A percentile compares a stretch with the other conserved stretches of the same genome.
These are phyloP conservation scores for Nyctereutes procyonoides DNA, from an alignment of 2,113 vertebrate genomes.

Conservation along the genomic window DNA sequence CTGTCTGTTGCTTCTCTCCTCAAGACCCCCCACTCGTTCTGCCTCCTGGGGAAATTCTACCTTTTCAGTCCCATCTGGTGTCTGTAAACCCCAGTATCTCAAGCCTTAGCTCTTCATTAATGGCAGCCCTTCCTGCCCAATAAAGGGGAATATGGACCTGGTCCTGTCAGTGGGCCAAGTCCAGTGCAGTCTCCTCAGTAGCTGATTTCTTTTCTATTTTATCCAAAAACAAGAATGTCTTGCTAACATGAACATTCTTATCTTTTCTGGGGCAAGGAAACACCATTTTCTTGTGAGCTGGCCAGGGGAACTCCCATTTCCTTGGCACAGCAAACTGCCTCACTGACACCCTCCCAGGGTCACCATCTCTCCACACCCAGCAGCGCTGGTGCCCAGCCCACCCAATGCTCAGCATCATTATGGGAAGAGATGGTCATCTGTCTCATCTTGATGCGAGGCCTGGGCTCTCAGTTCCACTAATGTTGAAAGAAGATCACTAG, in stretches of 20 bases:
- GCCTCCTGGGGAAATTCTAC: background rate
- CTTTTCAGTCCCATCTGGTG: background rate
- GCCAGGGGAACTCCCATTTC: background rate
- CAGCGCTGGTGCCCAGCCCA: background rate
- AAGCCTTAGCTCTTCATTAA: background rate
- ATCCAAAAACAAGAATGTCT: background rate
- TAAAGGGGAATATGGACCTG: background rate
- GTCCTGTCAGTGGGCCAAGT: background rate
- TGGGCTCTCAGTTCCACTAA: background rate
- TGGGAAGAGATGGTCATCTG: background rate
- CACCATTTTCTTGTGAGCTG: background rate
- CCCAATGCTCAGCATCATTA: background rate
- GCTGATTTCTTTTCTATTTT: background rate
- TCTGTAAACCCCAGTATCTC: background rate
- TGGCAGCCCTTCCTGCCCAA: background rate
- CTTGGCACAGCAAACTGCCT: background rate
- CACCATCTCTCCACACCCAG: background rate
- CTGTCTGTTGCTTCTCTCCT: background rate
- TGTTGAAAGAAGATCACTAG: background rate
- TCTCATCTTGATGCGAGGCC: background rate
- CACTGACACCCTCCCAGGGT: rapidly evolving
- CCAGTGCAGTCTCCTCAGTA: background rate
- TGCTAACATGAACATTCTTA: background rate
- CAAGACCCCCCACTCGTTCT: background rate
- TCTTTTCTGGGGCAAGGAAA: background rate